Evolutionary conservation across 2,113 vertebrate species (phyloP), one percentile per base, ranked within the genome.

Genomic region (Pseudonaja textilis): DNA sequence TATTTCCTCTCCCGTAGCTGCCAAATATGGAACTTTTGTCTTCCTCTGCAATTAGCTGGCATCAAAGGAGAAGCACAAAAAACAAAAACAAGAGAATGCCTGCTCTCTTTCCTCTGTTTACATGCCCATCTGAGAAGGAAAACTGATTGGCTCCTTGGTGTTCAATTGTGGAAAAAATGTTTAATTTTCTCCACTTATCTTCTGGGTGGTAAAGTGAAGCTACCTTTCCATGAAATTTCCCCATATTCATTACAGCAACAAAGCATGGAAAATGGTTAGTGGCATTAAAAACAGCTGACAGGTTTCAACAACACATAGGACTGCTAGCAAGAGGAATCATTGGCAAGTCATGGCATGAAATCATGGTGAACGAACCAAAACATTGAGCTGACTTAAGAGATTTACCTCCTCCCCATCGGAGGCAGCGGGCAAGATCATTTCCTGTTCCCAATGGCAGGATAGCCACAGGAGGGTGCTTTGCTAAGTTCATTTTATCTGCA

Each of bases 341-440:
- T 88, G 59, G 54, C 64, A 61, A 52, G 87, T 42, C 55, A 34
- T 89, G 87, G 54, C 57, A 87, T 85, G 87, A 91, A 61, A 55
- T 85, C 69, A 9, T 42, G 42, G 7, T 81, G 64, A 85, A 91
- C 23, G 47, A 90, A 34, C 23, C 5, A 25, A 22, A 90, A 47
- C 23, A 42, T 23, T 55, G 9, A 26, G 0, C 3, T 0, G 86
- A 52, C 81, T 0, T 0, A 14, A 9, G 0, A 0, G 26, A 86
- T 97, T 98, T 95, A 98, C 98, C 98, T 97, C 98, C 98, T 97
- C 98, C 98, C 98, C 98, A 98, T 94, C 97, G 97, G 91, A 98
- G 97, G 95, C 98, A 98, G 47, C 98, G 95, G 0, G 98, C 98
- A 22, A 98, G 97, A 96, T 98, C 98, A 1, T 98, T 98, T 93